These are phyloP conservation scores for Danionella dracula DNA, from an alignment of 2,797 vertebrate genomes.

Conservation along the genomic window DNA sequence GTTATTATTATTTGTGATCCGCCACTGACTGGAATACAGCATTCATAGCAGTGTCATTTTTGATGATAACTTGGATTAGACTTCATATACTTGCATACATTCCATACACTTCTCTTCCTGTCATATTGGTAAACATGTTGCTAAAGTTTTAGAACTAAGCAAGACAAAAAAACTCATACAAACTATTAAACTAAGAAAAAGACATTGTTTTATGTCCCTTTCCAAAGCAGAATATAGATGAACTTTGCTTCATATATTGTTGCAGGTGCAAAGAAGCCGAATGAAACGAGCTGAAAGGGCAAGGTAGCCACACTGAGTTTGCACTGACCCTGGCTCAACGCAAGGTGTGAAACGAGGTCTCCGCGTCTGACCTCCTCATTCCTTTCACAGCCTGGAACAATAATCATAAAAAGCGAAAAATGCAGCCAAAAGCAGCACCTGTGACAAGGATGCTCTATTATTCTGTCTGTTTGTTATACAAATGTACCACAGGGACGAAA, in stretches of 20 bases:
- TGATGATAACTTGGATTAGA: no score
- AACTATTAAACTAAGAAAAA: no score
- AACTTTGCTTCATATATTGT: conserved; percentile 17
- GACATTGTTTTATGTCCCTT: no score
- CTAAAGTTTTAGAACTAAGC: no score
- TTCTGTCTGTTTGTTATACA: conserved; percentile 48
- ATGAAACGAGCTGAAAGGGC: conserved; percentile 3
- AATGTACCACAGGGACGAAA: conserved; percentile 41
- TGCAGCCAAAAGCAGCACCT: conserved; percentile 40
- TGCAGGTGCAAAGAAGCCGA: conserved; percentile 41
- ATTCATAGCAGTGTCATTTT: no score
- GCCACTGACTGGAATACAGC: no score
- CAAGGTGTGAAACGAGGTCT: conserved; percentile 34
- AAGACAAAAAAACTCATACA: no score
- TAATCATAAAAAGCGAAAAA: conserved; percentile 28
- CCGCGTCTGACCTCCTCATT: conserved; percentile 30
- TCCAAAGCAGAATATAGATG: no score
- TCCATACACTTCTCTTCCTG: no score
- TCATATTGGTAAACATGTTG: no score
- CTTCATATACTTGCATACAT: no score
- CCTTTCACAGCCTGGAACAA: conserved; percentile 9
- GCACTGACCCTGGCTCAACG: conserved; percentile 16
- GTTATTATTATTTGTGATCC: no score
- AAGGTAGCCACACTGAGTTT: conserved; percentile 15
- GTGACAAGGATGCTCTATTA: conserved; percentile 49